phyloP scores from a whole-genome alignment of 1,140 invertebrate genomes.

The Gryllus bimaculatus region DNA sequence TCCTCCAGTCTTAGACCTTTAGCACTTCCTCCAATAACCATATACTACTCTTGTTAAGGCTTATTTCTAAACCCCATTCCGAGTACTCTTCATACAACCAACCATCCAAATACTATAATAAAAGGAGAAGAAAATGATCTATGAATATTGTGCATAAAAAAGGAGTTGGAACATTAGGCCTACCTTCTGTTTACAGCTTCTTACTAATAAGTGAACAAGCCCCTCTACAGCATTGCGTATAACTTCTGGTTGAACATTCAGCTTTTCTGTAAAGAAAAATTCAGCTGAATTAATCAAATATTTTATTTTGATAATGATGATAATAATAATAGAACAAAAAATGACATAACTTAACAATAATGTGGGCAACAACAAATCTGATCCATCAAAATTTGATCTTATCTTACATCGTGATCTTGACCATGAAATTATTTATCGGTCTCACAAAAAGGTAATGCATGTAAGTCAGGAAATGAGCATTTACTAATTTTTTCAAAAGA shows the following conservation, averaged over 20 bases:
- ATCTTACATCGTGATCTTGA: background rate
- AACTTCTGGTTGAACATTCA: conserved; percentile 36
- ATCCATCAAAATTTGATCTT: background rate
- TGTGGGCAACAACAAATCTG: background rate
- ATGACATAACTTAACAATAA: background rate
- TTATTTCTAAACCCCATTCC: no score
- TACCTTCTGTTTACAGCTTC: conserved; percentile 44
- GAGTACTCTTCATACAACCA: no score
- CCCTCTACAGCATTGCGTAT: conserved; percentile 42
- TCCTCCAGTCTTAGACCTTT: no score
- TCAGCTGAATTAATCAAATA: background rate
- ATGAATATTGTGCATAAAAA: background rate
- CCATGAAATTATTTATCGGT: background rate
- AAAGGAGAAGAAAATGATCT: background rate
- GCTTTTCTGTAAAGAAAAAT: conserved; percentile 35
- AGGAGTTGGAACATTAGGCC: conserved; percentile 15
- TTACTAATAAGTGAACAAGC: conserved; percentile 41
- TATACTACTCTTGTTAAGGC: no score
- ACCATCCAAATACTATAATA: background rate
- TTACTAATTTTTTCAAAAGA: background rate
- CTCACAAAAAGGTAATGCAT: background rate
- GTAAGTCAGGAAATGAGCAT: background rate
- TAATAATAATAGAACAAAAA: background rate
- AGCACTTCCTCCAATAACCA: no score
- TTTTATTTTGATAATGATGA: background rate